These are phyloP conservation scores for Syngnathus typhle DNA, from an alignment of 2,113 vertebrate genomes.

Conservation along the genomic window DNA sequence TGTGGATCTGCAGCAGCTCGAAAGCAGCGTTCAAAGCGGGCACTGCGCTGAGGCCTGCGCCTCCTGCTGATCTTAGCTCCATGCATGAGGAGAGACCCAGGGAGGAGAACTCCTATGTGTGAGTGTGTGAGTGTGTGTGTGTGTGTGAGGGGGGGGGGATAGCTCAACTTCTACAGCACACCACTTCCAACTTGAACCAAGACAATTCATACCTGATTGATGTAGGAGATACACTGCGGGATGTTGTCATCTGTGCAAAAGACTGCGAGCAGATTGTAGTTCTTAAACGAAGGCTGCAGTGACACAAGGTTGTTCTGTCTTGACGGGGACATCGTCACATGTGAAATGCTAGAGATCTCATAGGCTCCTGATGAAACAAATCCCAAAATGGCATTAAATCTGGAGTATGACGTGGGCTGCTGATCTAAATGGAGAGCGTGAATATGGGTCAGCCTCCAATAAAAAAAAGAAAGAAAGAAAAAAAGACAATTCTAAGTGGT, in stretches of 20 bases:
- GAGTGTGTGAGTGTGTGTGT: neutral
- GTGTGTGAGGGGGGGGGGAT: neutral
- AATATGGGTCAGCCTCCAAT: conserved; percentile 47
- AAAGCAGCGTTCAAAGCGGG: conserved; percentile 83
- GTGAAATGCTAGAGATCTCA: conserved; percentile 73
- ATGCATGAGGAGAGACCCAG: conserved; percentile 80
- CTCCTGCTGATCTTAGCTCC: conserved; percentile 62
- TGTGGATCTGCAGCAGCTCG: conserved; percentile 82
- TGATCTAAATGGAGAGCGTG: conserved; percentile 45
- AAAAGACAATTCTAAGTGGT: neutral
- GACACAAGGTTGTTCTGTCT: conserved; percentile 72
- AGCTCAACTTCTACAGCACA: neutral
- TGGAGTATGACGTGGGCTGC: conserved; percentile 27
- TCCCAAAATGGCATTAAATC: conserved; percentile 4
- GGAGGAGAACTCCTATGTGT: conserved; percentile 78
- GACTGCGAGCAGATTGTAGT: conserved; percentile 76
- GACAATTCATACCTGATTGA: conserved; percentile 81
- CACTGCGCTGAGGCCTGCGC: conserved; percentile 68
- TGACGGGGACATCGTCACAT: conserved; percentile 76
- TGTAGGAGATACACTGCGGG: conserved; percentile 83
- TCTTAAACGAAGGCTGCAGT: conserved; percentile 70
- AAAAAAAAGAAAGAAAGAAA: neutral
- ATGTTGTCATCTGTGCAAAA: conserved; percentile 94
- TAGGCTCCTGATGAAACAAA: conserved; percentile 73
- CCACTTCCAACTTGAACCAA: neutral